Conservation (phyloP, 2,888 invertebrate species). For the Athetis lepigone region DNA sequence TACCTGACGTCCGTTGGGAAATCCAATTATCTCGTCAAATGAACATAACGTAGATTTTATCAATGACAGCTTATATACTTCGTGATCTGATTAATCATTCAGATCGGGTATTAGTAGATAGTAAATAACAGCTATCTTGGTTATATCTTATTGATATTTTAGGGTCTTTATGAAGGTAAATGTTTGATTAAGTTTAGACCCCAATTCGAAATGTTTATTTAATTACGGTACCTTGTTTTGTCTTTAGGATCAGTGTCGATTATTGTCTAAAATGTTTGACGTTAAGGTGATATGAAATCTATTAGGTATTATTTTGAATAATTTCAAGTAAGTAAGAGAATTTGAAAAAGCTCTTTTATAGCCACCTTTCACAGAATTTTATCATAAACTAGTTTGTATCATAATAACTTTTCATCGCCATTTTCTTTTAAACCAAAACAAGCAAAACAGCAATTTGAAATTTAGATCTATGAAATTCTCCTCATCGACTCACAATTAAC, state of each 20-base stretch:
- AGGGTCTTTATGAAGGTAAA: not conserved
- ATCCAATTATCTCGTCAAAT: slow-evolving; percentile 64
- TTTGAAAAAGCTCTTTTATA: not conserved
- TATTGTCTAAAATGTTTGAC: not conserved
- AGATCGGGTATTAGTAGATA: slow-evolving; percentile 19
- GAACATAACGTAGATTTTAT: slow-evolving; percentile 68
- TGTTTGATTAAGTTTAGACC: not conserved
- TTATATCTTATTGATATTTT: slow-evolving; percentile 5
- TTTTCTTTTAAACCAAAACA: slow-evolving; percentile 25
- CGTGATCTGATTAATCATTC: slow-evolving; percentile 44
- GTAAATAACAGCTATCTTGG: slow-evolving; percentile 22
- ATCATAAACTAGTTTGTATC: too few species aligned
- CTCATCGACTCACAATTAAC: slow-evolving; percentile 65
- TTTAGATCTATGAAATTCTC: slow-evolving; percentile 28
- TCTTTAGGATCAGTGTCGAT: not conserved
- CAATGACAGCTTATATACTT: slow-evolving; percentile 54
- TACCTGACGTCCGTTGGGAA: slow-evolving; percentile 52
- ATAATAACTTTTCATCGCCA: too few species aligned
- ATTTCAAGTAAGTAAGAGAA: not conserved
- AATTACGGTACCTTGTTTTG: not conserved
- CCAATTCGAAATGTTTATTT: not conserved
- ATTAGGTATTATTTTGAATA: not conserved
- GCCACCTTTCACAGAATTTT: too few species aligned
- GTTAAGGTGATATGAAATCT: not conserved
- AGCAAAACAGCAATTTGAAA: not conserved